Base-by-base conservation (phyloP, 2,888 invertebrate genomes). In the Perizoma flavofasciatum region DNA sequence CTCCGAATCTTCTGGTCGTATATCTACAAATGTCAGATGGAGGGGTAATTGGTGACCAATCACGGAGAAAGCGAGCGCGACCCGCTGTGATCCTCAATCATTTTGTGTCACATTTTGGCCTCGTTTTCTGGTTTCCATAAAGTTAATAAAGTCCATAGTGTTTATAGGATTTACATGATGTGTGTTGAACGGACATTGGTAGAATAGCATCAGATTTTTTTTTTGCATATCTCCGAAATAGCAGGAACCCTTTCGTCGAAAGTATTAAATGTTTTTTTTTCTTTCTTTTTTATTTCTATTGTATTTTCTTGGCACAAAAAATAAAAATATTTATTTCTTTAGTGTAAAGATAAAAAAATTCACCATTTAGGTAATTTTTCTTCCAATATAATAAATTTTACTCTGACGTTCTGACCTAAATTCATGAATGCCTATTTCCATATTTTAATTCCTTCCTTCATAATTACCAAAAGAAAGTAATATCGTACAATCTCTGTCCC, bases 41-140 rank as follows among this genome's bases (percentile, higher is more conserved):
- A n/a, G 73, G 73, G 73, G 77, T 85, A 85, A 86, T 85, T 82
- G 79, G 79, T 72, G 56, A 73, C 77, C 84, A 81, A 83, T 84
- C 81, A 79, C 69, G 78, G 87, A 75, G 87, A 88, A 87, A 87
- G 87, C 69, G 76, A 61, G 66, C 71, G 71, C 73, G 72, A 69
- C 68, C 71, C 70, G 69, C 69, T 74, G 55, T 59, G 62, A 60
- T 65, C 55, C 62, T 65, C 61, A 57, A 58, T n/a, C n/a, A n/a
- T n/a, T n/a, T n/a, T 67, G 59, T 74, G 69, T 72, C 76, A 73
- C 71, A 72, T 70, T 75, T 64, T 69, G 74, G 68, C 73, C 78
- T 63, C 72, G 67, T 60, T 74, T 74, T 70, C 62, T 63, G 59
- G 11, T 48, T 58, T 47, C 41, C 57, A 59, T 51, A 59, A 49